Evolutionary conservation across 1,140 invertebrate genomes (phyloP).

Genomic region (Drosophila littoralis): DNA sequence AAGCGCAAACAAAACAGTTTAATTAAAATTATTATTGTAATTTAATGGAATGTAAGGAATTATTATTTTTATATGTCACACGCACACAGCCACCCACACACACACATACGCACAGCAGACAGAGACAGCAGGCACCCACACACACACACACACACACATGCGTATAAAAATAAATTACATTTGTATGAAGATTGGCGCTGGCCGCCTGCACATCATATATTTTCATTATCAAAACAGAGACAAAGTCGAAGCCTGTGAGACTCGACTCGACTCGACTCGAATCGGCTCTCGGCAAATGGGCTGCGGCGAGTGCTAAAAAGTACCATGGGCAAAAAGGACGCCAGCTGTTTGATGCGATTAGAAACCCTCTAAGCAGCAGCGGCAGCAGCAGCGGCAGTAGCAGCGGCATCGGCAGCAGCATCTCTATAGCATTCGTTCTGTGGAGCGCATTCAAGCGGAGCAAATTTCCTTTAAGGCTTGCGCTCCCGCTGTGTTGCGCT

Average conservation of each 20-base stretch:
- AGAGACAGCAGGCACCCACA: conserved; percentile 35
- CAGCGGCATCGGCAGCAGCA: conserved; percentile 9
- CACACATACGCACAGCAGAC: conserved; percentile 14
- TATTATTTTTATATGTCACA: conserved; percentile 70
- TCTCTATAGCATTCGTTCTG: conserved; percentile 21
- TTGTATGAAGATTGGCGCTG: conserved; percentile 79
- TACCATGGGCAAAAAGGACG: conserved; percentile 23
- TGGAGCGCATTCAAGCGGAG: conserved; percentile 36
- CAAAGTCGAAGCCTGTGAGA: conserved; percentile 46
- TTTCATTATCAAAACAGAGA: conserved; percentile 83
- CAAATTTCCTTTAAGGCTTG: conserved; percentile 37
- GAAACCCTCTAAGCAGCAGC: conserved; percentile 36
- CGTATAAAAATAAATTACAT: conserved; percentile 80
- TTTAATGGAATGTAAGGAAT: conserved; percentile 81
- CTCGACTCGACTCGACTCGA: neutral
- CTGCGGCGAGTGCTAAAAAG: conserved; percentile 3
- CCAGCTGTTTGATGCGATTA: conserved; percentile 55
- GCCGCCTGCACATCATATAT: conserved; percentile 80
- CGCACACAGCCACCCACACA: conserved; percentile 7
- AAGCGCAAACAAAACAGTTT: conserved; percentile 78
- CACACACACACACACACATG: conserved; percentile 41
- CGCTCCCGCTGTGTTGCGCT: conserved; percentile 14
- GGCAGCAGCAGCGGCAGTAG: neutral
- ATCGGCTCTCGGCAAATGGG: conserved; percentile 4
- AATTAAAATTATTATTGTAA: conserved; percentile 83